Conservation (phyloP, 2,113 vertebrate species). For the Tragelaphus scriptus region DNA sequence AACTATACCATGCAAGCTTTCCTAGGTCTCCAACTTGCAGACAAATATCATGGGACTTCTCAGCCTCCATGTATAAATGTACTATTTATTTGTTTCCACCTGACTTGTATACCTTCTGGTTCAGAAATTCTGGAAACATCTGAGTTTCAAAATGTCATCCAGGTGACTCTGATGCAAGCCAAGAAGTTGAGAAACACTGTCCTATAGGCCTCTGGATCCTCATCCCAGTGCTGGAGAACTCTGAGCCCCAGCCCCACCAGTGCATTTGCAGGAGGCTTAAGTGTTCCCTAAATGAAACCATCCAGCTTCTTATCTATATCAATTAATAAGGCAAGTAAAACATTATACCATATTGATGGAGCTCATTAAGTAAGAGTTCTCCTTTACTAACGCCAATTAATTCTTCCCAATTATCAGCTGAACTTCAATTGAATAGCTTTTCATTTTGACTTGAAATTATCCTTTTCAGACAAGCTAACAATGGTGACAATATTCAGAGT, state of each 20-base stretch:
- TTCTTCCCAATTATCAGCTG: slow-evolving; percentile 52
- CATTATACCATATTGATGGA: slow-evolving; percentile 28
- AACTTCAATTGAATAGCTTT: slow-evolving; percentile 51
- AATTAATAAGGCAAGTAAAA: slow-evolving; percentile 51
- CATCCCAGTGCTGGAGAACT: neutral
- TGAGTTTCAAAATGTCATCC: neutral
- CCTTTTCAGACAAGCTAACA: slow-evolving; percentile 48
- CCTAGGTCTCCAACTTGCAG: neutral
- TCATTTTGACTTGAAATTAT: slow-evolving; percentile 54
- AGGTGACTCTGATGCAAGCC: neutral
- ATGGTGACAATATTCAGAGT: slow-evolving; percentile 37
- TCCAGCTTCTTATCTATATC: neutral
- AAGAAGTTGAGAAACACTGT: neutral
- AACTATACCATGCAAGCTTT: neutral
- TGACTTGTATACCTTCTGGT: neutral
- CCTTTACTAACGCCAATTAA: slow-evolving; percentile 49
- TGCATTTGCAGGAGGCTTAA: neutral
- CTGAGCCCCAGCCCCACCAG: neutral
- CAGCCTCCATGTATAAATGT: neutral
- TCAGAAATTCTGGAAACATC: neutral
- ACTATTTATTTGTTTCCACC: neutral
- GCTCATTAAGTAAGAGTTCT: slow-evolving; percentile 41
- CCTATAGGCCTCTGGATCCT: neutral
- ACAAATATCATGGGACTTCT: neutral
- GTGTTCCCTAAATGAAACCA: neutral